Conservation (phyloP, 2,888 invertebrate genomes). For the Phrixothrix hirtus region DNA sequence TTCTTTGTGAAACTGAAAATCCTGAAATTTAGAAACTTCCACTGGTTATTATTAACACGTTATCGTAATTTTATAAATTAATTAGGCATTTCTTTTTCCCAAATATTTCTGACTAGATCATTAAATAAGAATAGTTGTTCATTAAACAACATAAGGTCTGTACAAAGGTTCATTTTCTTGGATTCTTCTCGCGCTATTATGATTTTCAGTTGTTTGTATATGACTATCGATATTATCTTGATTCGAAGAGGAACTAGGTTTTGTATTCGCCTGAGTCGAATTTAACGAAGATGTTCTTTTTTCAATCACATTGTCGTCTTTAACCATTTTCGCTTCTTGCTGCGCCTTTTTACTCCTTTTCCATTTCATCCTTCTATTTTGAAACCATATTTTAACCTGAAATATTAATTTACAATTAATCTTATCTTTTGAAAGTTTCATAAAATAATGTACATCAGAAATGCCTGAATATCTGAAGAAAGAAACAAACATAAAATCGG, state of each 20-base stretch:
- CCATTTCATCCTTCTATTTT: constrained; percentile 99
- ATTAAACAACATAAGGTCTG: constrained; percentile 58
- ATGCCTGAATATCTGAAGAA: constrained; percentile 18
- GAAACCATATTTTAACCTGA: constrained; percentile 98
- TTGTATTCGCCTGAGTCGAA: constrained; percentile 17
- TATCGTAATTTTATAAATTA: background rate
- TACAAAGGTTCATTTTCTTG: constrained; percentile 56
- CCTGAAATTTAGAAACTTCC: too few relatives aligned
- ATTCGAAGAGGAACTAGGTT: constrained; percentile 21
- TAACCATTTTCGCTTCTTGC: constrained; percentile 74
- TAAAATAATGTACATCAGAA: constrained; percentile 1
- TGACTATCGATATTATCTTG: constrained; percentile 17
- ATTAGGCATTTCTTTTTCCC: background rate
- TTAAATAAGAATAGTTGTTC: background rate
- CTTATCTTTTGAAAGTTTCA: background rate
- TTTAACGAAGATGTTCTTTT: constrained; percentile 36
- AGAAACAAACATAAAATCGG: constrained; percentile 35
- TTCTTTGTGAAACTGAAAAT: too few relatives aligned
- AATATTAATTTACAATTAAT: background rate
- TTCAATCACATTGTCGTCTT: constrained; percentile 46
- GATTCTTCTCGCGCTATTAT: constrained; percentile 41
- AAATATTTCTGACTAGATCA: constrained; percentile 2
- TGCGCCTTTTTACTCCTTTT: constrained; percentile 96
- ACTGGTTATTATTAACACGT: background rate
- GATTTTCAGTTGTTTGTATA: constrained; percentile 25